Base-by-base conservation (phyloP, 2,888 invertebrate species). In the Leptogaster cylindrica region DNA sequence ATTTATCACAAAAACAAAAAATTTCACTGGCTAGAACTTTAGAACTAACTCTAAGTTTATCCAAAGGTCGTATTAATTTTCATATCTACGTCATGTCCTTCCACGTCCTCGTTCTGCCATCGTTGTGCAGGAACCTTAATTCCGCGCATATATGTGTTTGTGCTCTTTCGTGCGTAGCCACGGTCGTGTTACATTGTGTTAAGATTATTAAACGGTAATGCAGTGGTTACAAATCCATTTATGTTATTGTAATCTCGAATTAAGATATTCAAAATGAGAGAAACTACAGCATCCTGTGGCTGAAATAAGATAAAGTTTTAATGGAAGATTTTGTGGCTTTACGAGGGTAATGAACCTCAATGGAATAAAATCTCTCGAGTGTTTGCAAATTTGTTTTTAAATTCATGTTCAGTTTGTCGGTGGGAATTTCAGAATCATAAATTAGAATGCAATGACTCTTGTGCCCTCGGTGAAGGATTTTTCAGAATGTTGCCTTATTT, bases 271-370 rank as follows among this genome's bases (percentile, higher is more conserved):
- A 41, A 61, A 14, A 2, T 10, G 44, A 61, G 61, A 7, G 28
- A 14, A 12, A 41, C 23, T 28, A 14, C 28, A 10, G 27, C 25
- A 28, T 36, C 20, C 27, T 51, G 51, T 23, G 65, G 51, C 41
- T 41, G 14, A 51, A 51, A 39, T 44, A 51, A 44, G 48, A 67
- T 58, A 63, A 67, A 63, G 50, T 67, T 67, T 67, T 67, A 63
- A 67, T 63, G 61, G 63, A 25, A 63, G 67, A 67, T 63, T 67
- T 61, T 63, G 63, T 67, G 63, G 67, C 50, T 67, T 67, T 63
- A 61, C 50, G 63, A 67, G 50, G 39, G 39, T 67, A 67, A 67
- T 67, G 67, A 67, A 67, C 58, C 66, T 66, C 52, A 55, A 66
- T 55, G 55, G 66, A 41, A 66, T 44, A 58, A 55, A 55, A 46